Conservation (phyloP, 2,113 vertebrate genomes). For the Strix uralensis region DNA sequence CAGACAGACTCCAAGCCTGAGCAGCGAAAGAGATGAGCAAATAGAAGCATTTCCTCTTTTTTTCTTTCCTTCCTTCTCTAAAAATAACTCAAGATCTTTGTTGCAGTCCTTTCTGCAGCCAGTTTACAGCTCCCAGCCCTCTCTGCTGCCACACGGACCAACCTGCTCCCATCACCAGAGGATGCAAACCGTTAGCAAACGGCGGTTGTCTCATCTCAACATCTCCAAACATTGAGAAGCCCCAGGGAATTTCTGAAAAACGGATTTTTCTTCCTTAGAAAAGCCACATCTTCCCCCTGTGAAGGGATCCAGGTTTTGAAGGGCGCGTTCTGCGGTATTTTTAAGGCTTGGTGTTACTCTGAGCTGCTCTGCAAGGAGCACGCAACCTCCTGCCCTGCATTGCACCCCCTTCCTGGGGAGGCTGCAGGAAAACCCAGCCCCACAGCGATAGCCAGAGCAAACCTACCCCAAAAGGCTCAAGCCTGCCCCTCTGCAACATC, state of each 20-base stretch:
- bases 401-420: background rate
- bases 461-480: background rate
- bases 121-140: background rate
- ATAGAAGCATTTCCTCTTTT: slow-evolving; percentile 36
- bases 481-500: rapidly evolving
- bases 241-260: background rate
- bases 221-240: rapidly evolving
- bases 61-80: slow-evolving; percentile 22
- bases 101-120: background rate
- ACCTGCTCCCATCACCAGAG: background rate
- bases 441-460: rapidly evolving
- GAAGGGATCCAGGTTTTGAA: background rate
- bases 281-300: background rate
- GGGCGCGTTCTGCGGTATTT: rapidly evolving
- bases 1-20: background rate
- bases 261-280: background rate
- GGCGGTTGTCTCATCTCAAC: background rate
- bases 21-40: background rate
- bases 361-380: background rate
- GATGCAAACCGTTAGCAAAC: background rate
- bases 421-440: background rate
- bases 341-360: background rate
- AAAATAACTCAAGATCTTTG: background rate
- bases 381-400: background rate
- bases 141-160: rapidly evolving